A percentile compares a stretch with the other conserved stretches of the same genome.
Evolutionary conservation across 2,888 invertebrate species (phyloP).

Genomic region (Sesia apiformis): DNA sequence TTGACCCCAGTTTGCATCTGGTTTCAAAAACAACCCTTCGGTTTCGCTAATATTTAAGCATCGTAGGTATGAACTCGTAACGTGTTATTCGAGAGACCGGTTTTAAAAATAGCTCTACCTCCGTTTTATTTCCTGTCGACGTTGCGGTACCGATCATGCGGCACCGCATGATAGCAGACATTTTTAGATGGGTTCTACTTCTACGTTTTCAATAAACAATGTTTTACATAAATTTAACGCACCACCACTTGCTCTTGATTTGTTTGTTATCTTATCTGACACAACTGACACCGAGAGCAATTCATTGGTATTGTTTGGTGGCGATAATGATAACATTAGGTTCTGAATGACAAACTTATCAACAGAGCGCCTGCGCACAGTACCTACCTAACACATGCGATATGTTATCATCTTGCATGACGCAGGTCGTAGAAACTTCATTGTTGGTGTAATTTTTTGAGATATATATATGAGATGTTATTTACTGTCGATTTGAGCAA

Average conservation of each 20-base stretch:
- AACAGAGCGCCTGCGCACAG: conserved; percentile 8
- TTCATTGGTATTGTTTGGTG: not conserved
- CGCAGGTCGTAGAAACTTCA: not conserved
- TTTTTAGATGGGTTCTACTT: conserved; percentile 14
- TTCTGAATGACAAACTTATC: not conserved
- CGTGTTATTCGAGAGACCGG: conserved; percentile 27
- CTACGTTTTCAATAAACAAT: not conserved
- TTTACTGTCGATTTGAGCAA: no score
- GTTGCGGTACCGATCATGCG: conserved; percentile 16
- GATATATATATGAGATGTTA: not conserved
- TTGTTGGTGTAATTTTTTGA: not conserved
- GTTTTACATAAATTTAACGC: no score
- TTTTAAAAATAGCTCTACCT: conserved; percentile 32
- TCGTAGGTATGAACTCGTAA: conserved; percentile 2
- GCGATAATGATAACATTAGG: not conserved
- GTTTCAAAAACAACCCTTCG: conserved; percentile 18
- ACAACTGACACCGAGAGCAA: no score
- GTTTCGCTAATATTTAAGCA: conserved; percentile 5
- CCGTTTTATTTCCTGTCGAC: conserved; percentile 29
- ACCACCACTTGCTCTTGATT: no score
- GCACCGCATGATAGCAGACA: conserved; percentile 12
- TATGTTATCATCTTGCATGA: not conserved
- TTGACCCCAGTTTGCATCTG: conserved; percentile 43
- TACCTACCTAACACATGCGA: not conserved
- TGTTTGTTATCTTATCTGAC: no score